These are phyloP conservation scores for Limnodromus scolopaceus DNA, from an alignment of 2,797 vertebrate species.

Conservation along the genomic window DNA sequence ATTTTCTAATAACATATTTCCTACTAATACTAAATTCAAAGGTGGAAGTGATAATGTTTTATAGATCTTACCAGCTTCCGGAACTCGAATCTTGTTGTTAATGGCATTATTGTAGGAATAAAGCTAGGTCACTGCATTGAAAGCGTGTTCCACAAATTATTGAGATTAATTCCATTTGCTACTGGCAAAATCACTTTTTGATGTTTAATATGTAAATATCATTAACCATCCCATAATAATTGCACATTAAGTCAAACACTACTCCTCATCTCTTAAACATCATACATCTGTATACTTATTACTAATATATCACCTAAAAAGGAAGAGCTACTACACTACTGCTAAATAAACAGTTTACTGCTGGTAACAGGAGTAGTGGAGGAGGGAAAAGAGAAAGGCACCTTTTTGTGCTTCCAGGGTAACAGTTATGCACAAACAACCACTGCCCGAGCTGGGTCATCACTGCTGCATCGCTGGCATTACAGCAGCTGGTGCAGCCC, in stretches of 20 bases:
- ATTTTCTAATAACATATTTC: not conserved
- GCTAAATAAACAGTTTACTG: not conserved
- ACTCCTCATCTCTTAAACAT: not conserved
- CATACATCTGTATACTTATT: not conserved
- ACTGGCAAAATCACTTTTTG: not conserved
- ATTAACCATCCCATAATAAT: not conserved
- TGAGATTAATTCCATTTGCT: not conserved
- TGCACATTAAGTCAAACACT: not conserved
- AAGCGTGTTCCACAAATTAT: not conserved
- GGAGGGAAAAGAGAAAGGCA: not conserved
- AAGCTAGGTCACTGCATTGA: not conserved
- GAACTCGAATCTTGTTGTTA: not conserved
- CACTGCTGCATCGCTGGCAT: accelerated
- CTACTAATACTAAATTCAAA: not conserved
- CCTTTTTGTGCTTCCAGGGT: not conserved
- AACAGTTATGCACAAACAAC: not conserved
- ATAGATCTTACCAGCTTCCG: not conserved
- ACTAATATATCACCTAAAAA: not conserved
- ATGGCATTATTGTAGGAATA: not conserved
- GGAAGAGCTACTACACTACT: not conserved
- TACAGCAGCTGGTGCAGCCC: accelerated
- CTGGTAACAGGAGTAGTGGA: not conserved
- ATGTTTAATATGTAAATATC: not conserved
- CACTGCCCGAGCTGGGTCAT: not conserved
- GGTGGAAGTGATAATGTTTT: not conserved